Evolutionary conservation across 2,113 vertebrate species (phyloP), one percentile per base, ranked within the genome.

Genomic region (Neolamprologus hecqui): DNA sequence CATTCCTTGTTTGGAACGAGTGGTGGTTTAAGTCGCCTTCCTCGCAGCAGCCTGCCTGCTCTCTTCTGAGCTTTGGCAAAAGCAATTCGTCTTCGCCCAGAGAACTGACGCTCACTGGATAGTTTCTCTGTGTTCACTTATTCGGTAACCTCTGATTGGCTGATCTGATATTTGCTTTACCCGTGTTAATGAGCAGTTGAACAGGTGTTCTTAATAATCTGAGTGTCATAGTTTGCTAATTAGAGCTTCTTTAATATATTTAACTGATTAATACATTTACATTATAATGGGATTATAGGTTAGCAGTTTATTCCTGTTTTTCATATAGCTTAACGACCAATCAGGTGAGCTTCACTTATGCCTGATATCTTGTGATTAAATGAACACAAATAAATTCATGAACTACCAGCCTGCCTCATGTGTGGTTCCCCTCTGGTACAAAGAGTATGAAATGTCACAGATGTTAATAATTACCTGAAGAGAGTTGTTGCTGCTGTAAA

Each of bases 401-500:
- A 75, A 19, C 2, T 45, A 26, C 42, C n/a, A 70, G 7, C 35
- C 6, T 21, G 19, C 0, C 63, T 2, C 19, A 2, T 68, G 63
- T 68, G 63, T 4, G 19, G 4, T 2, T 65, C 31, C 60, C 31
- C 60, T 65, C 19, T 13, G 33, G 33, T 37, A 7, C 60, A 37
- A 31, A 60, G 60, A 37, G 0, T 3, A 0, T 65, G 40, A 75
- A 47, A 68, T 0, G 6, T 47, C 9, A 19, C 0, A 75, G 21
- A 45, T 5, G 3, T 47, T 28, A 45, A 26, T 45, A 45, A 47
- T 47, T 17, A 47, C 68, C 68, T 7, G 42, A 75, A 47, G 9
- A 26, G 1, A 73, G 21, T 26, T 26, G 4, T 26, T 73, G 21
- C 37, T 10, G 40, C 33, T 45, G 68, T 17, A 73, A 47, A 73